These are phyloP conservation scores for Andricus grossulariae DNA, from an alignment of 1,140 invertebrate genomes.

Conservation along the genomic window DNA sequence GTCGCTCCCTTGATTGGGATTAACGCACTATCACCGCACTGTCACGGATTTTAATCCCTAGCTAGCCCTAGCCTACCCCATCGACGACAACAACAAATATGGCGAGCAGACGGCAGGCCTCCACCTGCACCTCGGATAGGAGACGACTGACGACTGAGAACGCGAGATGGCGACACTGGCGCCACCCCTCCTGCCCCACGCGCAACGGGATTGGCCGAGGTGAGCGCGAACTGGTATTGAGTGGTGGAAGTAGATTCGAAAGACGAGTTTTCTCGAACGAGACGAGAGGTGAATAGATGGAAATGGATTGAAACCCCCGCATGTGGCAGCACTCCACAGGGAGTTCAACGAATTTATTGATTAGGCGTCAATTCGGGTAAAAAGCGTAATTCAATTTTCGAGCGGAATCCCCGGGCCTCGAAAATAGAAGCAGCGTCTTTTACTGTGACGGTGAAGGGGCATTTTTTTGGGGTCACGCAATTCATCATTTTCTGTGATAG, in stretches of 20 bases:
- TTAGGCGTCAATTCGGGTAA: no score
- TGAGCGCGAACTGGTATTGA: not conserved
- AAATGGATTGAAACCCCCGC: no score
- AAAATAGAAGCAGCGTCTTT: no score
- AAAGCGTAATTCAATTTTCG: no score
- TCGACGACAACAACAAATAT: conserved; percentile 80
- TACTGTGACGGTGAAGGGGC: no score
- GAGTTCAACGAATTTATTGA: no score
- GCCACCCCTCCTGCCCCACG: not conserved
- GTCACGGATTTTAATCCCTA: conserved; percentile 42
- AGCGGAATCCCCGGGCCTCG: no score
- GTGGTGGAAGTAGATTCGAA: not conserved
- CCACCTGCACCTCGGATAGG: conserved; percentile 44
- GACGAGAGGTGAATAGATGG: no score
- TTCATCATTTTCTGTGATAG: no score
- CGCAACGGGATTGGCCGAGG: not conserved
- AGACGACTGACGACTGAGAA: conserved; percentile 18
- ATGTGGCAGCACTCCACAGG: no score
- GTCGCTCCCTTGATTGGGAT: not conserved
- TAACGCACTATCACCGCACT: conserved; percentile 30
- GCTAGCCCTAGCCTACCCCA: conserved; percentile 74
- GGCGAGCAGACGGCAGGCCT: conserved; percentile 70
- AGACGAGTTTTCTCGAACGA: not conserved
- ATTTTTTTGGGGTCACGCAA: no score
- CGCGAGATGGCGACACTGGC: conserved; percentile 35